Evolutionary conservation across 2,797 vertebrate species (phyloP), one percentile per base, ranked within the genome.

Genomic region (Momotus momota): DNA sequence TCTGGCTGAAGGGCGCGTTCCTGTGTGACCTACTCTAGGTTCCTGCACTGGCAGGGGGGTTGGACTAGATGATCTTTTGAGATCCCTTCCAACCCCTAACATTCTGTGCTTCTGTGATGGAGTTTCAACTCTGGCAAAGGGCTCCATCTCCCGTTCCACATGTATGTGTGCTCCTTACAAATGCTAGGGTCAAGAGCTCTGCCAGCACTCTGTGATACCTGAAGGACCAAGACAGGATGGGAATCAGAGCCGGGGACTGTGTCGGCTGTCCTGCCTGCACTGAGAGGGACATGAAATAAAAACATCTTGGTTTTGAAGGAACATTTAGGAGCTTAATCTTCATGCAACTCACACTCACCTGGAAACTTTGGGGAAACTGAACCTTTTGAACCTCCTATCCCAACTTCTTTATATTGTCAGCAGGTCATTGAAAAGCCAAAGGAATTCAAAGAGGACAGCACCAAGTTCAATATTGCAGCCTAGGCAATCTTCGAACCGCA

Each of bases 201-300:
- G 7, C 33, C 3, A 8, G 33, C 22, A 51, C 19, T 61, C 1
- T 9, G 11, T 12, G 51, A 31, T 8, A 77, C n/a, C 40, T 5
- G 1, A 78, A 84, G n/a, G 40, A 69, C 23, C 23, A 46, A 46
- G 38, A 41, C 19, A n/a, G 61, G 45, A 46, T 7, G 18, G 41
- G 41, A 48, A 35, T 1, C 0, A 2, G 38, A 45, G 13, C 58
- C 7, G 2, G 23, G 17, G 25, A 40, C 45, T 2, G 3, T 1
- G 0, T 54, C 2, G 2, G 21, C 14, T 9, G 25, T 61, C 45
- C 40, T 3, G 4, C 13, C 38, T 26, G 31, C 2, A 4, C 1
- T 0, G 41, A 80, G 33, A 3, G 6, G 62, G 12, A 67, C 15
- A n/a, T 16, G 46, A 27, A 73, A n/a, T 20, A 46, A 70, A 81